phyloP scores from a whole-genome alignment of 2,888 invertebrate species.

The Drosophila lacicola region DNA sequence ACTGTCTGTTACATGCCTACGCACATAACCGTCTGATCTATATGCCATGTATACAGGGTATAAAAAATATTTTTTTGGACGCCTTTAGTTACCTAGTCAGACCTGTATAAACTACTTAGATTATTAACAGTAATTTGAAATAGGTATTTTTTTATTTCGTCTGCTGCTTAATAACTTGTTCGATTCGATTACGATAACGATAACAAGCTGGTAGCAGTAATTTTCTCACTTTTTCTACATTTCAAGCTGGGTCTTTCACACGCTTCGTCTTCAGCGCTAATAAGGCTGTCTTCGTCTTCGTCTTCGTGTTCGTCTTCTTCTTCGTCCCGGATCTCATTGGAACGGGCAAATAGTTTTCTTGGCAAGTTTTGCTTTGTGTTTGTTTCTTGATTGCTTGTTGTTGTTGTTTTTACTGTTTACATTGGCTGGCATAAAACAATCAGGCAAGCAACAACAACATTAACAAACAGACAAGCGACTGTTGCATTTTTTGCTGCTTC shows the following conservation, averaged over 20 bases:
- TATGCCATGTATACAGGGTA: too few relatives aligned
- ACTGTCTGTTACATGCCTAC: too few relatives aligned
- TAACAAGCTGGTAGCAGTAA: not conserved
- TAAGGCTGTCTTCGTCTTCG: not conserved
- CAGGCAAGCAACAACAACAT: slow-evolving; percentile 42
- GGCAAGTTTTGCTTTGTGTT: slow-evolving; percentile 33
- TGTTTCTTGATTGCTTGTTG: slow-evolving; percentile 24
- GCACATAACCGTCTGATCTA: too few relatives aligned
- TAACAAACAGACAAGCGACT: slow-evolving; percentile 42
- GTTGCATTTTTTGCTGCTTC: slow-evolving; percentile 41
- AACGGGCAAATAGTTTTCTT: slow-evolving; percentile 52
- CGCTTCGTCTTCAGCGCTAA: slow-evolving; percentile 16
- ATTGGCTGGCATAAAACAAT: slow-evolving; percentile 61
- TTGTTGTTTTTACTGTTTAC: slow-evolving; percentile 37
- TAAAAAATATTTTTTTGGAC: too few relatives aligned
- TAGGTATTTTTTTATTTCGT: not conserved
- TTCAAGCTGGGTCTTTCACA: slow-evolving; percentile 36
- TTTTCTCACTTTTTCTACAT: slow-evolving; percentile 6
- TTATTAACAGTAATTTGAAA: not conserved
- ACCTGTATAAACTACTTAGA: too few relatives aligned
- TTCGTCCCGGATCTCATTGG: slow-evolving; percentile 15
- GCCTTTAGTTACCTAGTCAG: too few relatives aligned
- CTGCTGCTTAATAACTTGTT: not conserved
- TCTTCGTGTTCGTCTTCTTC: slow-evolving; percentile 1
- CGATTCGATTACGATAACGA: slow-evolving; percentile 18